These are phyloP conservation scores for Harpegnathos saltator DNA, from an alignment of 1,140 invertebrate species.

Conservation along the genomic window DNA sequence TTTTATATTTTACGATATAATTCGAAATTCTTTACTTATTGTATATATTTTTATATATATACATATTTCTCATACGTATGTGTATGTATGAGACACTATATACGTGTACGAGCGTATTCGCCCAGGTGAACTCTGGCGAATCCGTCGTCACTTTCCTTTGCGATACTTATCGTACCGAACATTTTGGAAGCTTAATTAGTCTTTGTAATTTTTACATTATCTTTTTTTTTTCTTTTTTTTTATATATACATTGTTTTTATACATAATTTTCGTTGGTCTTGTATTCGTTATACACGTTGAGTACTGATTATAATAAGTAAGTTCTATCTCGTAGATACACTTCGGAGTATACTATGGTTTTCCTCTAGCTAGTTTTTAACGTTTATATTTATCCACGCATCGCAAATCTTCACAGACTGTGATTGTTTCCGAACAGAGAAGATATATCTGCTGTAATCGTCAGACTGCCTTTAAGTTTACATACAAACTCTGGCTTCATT, in stretches of 20 bases:
- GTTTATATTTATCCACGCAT: slow-evolving; percentile 59
- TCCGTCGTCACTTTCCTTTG: slow-evolving; percentile 56
- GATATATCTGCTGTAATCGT: slow-evolving; percentile 60
- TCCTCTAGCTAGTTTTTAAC: slow-evolving; percentile 51
- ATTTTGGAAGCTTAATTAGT: slow-evolving; percentile 59
- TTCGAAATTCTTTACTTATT: slow-evolving; percentile 69
- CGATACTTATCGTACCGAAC: slow-evolving; percentile 67
- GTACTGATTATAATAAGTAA: slow-evolving; percentile 76
- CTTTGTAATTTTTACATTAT: slow-evolving; percentile 67
- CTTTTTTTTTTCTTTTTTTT: too few relatives aligned
- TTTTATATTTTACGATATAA: slow-evolving; percentile 79
- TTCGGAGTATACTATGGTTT: slow-evolving; percentile 50
- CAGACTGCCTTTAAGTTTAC: slow-evolving; percentile 48
- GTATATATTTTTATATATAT: slow-evolving; percentile 35
- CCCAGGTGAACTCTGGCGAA: neutral
- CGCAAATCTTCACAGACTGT: slow-evolving; percentile 70
- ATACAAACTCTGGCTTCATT: slow-evolving; percentile 18
- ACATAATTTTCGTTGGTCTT: slow-evolving; percentile 77
- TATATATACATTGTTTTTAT: slow-evolving; percentile 78
- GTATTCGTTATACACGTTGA: slow-evolving; percentile 79
- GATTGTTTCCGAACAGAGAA: slow-evolving; percentile 65
- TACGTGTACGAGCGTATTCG: neutral
- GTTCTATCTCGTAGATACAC: slow-evolving; percentile 60
- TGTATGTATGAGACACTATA: slow-evolving; percentile 54
- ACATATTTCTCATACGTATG: slow-evolving; percentile 46